Evolutionary conservation across 2,888 invertebrate genomes (phyloP).

Genomic region (Anorthoa munda): DNA sequence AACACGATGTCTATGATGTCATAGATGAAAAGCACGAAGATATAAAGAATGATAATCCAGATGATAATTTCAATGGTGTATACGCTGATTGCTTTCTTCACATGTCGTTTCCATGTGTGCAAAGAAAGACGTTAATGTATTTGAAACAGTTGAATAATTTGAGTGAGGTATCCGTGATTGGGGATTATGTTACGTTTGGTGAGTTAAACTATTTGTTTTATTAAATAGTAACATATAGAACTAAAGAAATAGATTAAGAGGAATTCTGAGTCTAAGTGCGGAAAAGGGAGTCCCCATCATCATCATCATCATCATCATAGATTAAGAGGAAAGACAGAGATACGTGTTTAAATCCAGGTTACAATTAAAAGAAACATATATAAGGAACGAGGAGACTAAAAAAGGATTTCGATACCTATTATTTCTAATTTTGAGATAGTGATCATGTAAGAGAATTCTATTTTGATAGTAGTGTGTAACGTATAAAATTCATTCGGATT

Average conservation of each 20-base stretch:
- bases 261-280: too few species aligned
- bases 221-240: too few species aligned
- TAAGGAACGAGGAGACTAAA: too few species aligned
- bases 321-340: fast-evolving
- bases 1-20: constrained; percentile 46
- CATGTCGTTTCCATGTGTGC: constrained; percentile 91
- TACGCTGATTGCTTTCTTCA: constrained; percentile 90
- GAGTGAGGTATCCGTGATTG: constrained; percentile 90
- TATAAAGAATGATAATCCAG: constrained; percentile 65
- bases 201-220: constrained; percentile 66
- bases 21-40: constrained; percentile 50
- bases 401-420: too few species aligned
- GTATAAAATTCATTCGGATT: not conserved
- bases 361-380: too few species aligned
- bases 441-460: not conserved
- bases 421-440: not conserved
- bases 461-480: not conserved
- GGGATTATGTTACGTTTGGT: constrained; percentile 90
- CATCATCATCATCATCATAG: too few species aligned
- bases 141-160: constrained; percentile 89
- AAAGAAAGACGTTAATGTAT: constrained; percentile 90
- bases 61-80: constrained; percentile 88
- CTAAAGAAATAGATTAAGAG: not conserved
- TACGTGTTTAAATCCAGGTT: too few species aligned
- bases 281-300: too few species aligned